Evolutionary conservation across 2,888 invertebrate genomes (phyloP).

Genomic region (Pseudoips prasinana): DNA sequence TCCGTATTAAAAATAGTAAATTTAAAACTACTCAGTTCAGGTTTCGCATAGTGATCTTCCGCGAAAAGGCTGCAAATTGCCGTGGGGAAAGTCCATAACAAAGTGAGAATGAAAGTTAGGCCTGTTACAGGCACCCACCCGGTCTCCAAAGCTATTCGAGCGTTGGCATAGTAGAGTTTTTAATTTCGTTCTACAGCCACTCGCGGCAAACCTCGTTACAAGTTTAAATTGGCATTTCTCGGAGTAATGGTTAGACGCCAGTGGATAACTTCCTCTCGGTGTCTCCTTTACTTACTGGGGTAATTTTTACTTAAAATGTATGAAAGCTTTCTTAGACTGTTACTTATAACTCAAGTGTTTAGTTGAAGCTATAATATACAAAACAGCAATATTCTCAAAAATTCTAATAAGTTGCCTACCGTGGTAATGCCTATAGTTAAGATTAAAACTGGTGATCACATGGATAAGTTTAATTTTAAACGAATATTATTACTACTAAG

Average conservation of each 20-base stretch:
- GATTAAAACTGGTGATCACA: too few relatives aligned
- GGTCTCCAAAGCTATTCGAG: conserved; percentile 55
- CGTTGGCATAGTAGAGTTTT: conserved; percentile 67
- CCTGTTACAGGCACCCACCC: conserved; percentile 64
- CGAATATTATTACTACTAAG: too few relatives aligned
- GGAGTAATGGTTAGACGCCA: conserved; percentile 74
- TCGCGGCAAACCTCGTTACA: conserved; percentile 79
- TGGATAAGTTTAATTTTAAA: too few relatives aligned
- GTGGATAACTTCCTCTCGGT: conserved; percentile 61
- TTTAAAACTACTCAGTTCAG: too few relatives aligned
- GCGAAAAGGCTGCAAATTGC: conserved; percentile 56
- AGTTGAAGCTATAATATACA: conserved; percentile 21
- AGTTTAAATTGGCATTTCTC: conserved; percentile 81
- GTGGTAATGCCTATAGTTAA: too few relatives aligned
- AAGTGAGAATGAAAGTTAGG: conserved; percentile 73
- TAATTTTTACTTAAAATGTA: conserved; percentile 77
- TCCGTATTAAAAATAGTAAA: too few relatives aligned
- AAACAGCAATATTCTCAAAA: background rate
- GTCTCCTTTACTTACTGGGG: conserved; percentile 61
- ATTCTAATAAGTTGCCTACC: too few relatives aligned
- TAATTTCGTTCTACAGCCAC: conserved; percentile 77
- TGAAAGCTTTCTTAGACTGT: conserved; percentile 44
- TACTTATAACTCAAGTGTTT: conserved; percentile 36
- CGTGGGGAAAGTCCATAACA: conserved; percentile 59
- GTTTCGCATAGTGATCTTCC: conserved; percentile 48